A percentile compares a stretch with the other conserved stretches of the same genome.
Conservation (phyloP, 2,797 vertebrate species). For the Hoplostethus atlanticus region DNA sequence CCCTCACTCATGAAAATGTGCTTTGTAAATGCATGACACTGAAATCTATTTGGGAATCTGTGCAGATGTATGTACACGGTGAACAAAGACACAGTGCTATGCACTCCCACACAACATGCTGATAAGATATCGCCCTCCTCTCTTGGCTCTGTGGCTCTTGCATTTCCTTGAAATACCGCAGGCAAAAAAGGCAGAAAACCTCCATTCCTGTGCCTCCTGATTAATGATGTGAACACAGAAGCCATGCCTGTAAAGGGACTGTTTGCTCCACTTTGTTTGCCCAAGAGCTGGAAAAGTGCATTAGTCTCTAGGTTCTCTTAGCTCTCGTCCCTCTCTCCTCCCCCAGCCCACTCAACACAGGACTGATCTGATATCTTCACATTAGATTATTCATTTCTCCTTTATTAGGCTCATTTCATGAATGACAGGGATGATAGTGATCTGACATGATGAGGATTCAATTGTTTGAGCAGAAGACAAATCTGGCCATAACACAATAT, state of each 20-base stretch:
- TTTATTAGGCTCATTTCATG: conserved; percentile 63
- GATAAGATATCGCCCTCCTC: conserved; percentile 34
- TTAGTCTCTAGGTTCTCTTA: conserved; percentile 18
- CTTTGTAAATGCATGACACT: conserved; percentile 29
- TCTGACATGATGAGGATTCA: conserved; percentile 56
- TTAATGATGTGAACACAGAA: conserved; percentile 59
- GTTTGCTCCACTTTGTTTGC: conserved; percentile 67
- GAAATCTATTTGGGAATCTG: conserved; percentile 29
- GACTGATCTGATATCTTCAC: conserved; percentile 64
- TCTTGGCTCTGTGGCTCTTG: conserved; percentile 2
- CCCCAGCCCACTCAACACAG: conserved; percentile 40
- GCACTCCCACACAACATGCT: conserved; percentile 20
- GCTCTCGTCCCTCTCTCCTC: background rate
- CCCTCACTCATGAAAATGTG: conserved; percentile 8
- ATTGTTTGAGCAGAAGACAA: conserved; percentile 68
- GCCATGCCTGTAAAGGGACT: conserved; percentile 34
- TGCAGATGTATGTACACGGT: conserved; percentile 16
- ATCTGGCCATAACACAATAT: conserved; percentile 72
- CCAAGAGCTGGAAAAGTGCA: conserved; percentile 40
- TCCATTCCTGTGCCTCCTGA: conserved; percentile 52
- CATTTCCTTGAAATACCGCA: conserved; percentile 43
- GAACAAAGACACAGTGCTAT: conserved; percentile 37
- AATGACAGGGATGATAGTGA: conserved; percentile 48
- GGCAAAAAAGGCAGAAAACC: conserved; percentile 41
- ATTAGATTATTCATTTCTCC: conserved; percentile 67